Percentiles rank a stretch among this genome's conserved stretches.
These are phyloP conservation scores for Rhipidura dahli DNA, from an alignment of 2,113 vertebrate genomes.

Conservation along the genomic window DNA sequence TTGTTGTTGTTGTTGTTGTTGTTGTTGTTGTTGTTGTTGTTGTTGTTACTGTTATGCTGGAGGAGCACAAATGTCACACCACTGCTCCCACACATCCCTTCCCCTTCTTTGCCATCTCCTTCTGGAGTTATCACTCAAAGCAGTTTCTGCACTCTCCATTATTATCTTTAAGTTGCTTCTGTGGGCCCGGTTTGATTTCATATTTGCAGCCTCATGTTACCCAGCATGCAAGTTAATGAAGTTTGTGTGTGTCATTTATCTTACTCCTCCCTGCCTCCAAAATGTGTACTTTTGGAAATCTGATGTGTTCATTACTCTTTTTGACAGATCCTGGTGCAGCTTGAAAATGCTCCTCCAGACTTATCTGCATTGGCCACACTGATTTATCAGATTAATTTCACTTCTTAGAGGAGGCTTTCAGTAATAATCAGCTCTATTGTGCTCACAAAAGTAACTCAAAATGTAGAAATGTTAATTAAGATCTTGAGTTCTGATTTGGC, in stretches of 20 bases:
- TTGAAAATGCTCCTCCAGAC: neutral
- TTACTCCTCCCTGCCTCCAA: neutral
- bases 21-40: neutral
- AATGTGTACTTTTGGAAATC: neutral
- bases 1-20: neutral
- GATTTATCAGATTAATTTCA: conserved; percentile 52
- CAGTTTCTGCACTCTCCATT: neutral
- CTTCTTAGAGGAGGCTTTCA: conserved; percentile 43
- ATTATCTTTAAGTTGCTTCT: neutral
- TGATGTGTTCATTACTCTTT: neutral
- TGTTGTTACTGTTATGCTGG: neutral
- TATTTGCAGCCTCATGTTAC: neutral
- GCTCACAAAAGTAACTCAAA: conserved; percentile 26
- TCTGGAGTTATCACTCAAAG: neutral
- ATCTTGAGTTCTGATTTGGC: neutral
- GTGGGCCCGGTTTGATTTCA: neutral
- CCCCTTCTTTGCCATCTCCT: neutral
- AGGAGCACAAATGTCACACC: neutral
- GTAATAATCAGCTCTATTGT: conserved; percentile 39
- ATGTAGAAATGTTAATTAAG: conserved; percentile 45
- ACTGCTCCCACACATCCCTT: neutral
- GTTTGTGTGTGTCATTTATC: neutral
- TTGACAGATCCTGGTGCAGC: neutral
- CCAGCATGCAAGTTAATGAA: neutral
- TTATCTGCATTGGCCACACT: neutral